phyloP scores from a whole-genome alignment of 2,888 invertebrate genomes.

The Hypolimnas misippus region DNA sequence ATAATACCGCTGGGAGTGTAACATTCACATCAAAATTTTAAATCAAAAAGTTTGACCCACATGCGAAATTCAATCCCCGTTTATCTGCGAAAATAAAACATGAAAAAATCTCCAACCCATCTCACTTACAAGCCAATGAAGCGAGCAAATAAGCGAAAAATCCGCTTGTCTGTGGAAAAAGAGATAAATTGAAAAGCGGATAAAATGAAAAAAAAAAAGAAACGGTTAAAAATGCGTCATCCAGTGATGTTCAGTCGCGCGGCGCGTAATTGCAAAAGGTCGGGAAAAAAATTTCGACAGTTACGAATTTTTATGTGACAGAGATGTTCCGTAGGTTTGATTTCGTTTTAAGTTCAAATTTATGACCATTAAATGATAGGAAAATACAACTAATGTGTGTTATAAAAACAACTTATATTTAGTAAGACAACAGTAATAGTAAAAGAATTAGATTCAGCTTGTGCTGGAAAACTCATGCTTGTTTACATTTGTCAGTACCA shows the following conservation, averaged over 20 bases:
- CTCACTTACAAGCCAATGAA: slow-evolving; percentile 83
- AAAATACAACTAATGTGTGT: too few species aligned
- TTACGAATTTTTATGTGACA: background rate
- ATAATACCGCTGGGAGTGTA: slow-evolving; percentile 43
- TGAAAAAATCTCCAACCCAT: slow-evolving; percentile 64
- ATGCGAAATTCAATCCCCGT: slow-evolving; percentile 44
- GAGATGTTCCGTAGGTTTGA: slow-evolving; percentile 55
- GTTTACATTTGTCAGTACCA: too few species aligned
- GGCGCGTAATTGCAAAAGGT: slow-evolving; percentile 72
- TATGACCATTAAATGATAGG: too few species aligned
- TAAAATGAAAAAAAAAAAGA: slow-evolving; percentile 52
- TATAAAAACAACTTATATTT: too few species aligned
- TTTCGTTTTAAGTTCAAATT: too few species aligned
- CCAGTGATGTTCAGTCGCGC: slow-evolving; percentile 70
- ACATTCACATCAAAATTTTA: slow-evolving; percentile 15
- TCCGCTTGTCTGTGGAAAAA: slow-evolving; percentile 77
- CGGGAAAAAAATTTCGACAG: slow-evolving; percentile 59
- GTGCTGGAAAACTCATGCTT: too few species aligned
- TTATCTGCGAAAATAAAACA: slow-evolving; percentile 58
- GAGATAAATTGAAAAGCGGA: slow-evolving; percentile 72
- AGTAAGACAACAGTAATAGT: too few species aligned
- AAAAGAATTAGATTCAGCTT: too few species aligned
- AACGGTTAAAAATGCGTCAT: slow-evolving; percentile 64
- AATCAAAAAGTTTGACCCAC: slow-evolving; percentile 42
- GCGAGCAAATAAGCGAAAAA: slow-evolving; percentile 83